phyloP scores from a whole-genome alignment of 2,113 vertebrate genomes.

The Caracal caracal region DNA sequence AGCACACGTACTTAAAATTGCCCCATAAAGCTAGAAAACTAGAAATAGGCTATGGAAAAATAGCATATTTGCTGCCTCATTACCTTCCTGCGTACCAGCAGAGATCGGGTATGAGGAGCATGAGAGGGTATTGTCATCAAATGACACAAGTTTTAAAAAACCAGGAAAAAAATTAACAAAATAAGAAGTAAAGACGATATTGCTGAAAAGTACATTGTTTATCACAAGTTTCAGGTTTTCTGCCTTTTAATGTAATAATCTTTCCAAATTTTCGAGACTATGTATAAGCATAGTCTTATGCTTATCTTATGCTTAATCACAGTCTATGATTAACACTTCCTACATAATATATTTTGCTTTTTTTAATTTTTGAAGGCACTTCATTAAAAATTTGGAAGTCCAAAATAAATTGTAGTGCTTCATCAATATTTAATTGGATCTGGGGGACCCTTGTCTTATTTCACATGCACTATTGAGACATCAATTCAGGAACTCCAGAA shows the following conservation, averaged over 20 bases:
- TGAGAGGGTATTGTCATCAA: background rate
- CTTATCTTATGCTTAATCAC: too few species aligned
- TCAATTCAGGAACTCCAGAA: background rate
- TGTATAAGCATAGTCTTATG: background rate
- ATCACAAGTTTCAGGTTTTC: background rate
- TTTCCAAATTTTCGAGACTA: background rate
- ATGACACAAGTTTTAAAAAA: background rate
- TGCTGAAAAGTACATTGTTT: background rate
- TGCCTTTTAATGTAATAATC: background rate
- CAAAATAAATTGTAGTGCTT: background rate
- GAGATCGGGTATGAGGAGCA: background rate
- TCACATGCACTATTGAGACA: fast-evolving
- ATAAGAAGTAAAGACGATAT: background rate
- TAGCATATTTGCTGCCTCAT: background rate
- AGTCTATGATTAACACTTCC: background rate
- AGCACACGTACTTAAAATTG: background rate
- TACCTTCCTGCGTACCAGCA: background rate
- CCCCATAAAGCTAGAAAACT: background rate
- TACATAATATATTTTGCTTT: background rate
- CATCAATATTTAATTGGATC: background rate
- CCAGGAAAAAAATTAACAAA: background rate
- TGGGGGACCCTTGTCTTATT: background rate
- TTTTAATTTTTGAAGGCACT: background rate
- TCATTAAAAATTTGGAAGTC: background rate
- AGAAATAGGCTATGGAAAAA: background rate